A percentile compares a stretch with the other conserved stretches of the same genome.
Evolutionary conservation across 1,140 invertebrate species (phyloP).

Genomic region (Cotesia typhae): DNA sequence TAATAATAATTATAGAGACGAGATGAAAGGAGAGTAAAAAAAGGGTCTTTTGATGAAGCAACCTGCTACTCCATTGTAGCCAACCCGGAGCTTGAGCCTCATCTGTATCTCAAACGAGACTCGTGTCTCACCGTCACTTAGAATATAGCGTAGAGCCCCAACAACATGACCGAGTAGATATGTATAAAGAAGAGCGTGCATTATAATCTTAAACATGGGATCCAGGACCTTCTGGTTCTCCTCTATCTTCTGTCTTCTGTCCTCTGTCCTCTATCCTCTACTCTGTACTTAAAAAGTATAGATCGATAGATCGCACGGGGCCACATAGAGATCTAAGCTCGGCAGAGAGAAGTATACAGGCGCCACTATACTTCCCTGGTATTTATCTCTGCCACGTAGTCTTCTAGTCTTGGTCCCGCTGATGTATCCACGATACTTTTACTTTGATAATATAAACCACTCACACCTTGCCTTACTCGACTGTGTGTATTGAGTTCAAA

Average conservation of each 20-base stretch:
- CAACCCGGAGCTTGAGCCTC: conserved; percentile 7
- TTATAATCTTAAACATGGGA: conserved; percentile 1
- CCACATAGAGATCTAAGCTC: too few species aligned
- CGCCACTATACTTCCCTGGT: not conserved
- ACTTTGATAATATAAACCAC: not conserved
- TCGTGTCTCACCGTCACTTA: conserved; percentile 8
- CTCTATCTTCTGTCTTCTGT: too few species aligned
- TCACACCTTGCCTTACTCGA: not conserved
- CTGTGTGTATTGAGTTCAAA: too few species aligned
- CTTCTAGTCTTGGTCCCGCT: not conserved
- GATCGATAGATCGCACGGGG: not conserved
- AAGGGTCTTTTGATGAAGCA: not conserved
- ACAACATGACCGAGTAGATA: not conserved
- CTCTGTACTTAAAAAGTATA: not conserved
- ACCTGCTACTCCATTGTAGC: conserved; percentile 21
- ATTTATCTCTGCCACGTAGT: conserved; percentile 20
- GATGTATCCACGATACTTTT: not conserved
- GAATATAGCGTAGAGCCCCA: not conserved
- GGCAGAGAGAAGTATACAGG: not conserved
- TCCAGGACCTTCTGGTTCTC: conserved; percentile 9
- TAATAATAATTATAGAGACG: not conserved
- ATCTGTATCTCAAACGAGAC: conserved; percentile 22
- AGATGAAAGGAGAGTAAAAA: not conserved
- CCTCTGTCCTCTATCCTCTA: too few species aligned
- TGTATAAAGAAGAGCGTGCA: not conserved